Evolutionary conservation across 2,888 invertebrate genomes (phyloP).

Genomic region (Scotopteryx bipunctaria): DNA sequence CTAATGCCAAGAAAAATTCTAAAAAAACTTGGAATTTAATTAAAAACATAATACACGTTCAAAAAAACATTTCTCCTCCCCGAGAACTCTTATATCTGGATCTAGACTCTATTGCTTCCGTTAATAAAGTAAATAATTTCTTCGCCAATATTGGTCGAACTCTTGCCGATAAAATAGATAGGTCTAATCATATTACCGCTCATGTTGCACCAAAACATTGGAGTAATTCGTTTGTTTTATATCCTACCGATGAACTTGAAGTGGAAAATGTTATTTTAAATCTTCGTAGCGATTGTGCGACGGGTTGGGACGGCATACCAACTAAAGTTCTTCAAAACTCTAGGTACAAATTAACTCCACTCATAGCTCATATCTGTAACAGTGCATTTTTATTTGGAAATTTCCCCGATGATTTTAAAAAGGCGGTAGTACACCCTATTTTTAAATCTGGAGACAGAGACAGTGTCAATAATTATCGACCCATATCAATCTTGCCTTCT

Average conservation of each 20-base stretch:
- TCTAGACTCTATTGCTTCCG: neutral
- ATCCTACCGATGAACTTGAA: slow-evolving; percentile 7
- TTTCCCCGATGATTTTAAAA: slow-evolving; percentile 18
- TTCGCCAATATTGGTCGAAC: slow-evolving; percentile 14
- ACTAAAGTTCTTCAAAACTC: slow-evolving; percentile 10
- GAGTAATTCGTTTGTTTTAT: slow-evolving; percentile 5
- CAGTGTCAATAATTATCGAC: slow-evolving; percentile 23
- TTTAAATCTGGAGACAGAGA: slow-evolving; percentile 18
- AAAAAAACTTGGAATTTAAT: slow-evolving; percentile 28
- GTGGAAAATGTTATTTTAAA: slow-evolving; percentile 14
- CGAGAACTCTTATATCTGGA: slow-evolving; percentile 4
- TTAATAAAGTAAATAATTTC: slow-evolving; percentile 9
- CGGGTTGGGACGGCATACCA: slow-evolving; percentile 18
- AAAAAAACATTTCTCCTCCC: neutral
- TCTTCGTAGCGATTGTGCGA: slow-evolving; percentile 12
- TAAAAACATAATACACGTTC: slow-evolving; percentile 17
- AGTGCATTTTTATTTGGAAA: slow-evolving; percentile 7
- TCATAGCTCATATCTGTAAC: slow-evolving; percentile 14
- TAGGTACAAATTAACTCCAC: neutral
- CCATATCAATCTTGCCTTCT: slow-evolving; percentile 23
- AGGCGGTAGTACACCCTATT: slow-evolving; percentile 18
- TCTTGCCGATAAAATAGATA: slow-evolving; percentile 1
- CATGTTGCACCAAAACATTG: neutral
- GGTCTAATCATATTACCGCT: neutral
- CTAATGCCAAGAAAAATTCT: slow-evolving; percentile 14